These are phyloP conservation scores for Apostichopus japonicus DNA, from an alignment of 35 echinoderm and acorn worm genomes.

Conservation along the genomic window DNA sequence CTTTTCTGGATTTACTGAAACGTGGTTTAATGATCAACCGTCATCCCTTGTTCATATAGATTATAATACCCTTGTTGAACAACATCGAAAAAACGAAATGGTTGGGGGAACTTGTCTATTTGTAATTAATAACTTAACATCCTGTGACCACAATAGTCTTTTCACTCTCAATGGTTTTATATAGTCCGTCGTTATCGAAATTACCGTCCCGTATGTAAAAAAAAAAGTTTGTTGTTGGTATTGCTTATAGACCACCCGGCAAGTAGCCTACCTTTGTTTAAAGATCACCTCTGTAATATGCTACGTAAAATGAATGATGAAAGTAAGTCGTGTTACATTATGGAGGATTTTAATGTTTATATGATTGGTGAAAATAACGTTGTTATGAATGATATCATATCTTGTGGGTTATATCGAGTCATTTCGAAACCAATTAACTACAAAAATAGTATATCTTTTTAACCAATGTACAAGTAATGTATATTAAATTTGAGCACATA, in stretches of 20 bases:
- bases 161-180: neutral
- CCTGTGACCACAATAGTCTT: no score
- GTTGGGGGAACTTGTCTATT: no score
- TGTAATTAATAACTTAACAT: no score
- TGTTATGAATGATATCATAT: slow-evolving; percentile 8
- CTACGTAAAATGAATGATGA: neutral
- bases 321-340: neutral
- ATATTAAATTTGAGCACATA: no score
- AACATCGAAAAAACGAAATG: no score
- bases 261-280: slow-evolving; percentile 15
- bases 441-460: no score
- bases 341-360: slow-evolving; percentile 2
- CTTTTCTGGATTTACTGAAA: no score
- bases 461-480: no score
- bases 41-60: no score
- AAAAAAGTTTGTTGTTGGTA: slow-evolving; percentile 1
- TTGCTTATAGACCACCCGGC: slow-evolving; percentile 11
- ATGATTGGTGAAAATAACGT: neutral
- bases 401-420: neutral
- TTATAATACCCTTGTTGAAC: no score
- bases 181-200: neutral
- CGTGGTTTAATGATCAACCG: no score
- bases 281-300: neutral
- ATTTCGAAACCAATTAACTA: neutral
- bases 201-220: neutral